These are phyloP conservation scores for Pterophyllum scalare DNA, from an alignment of 2,113 vertebrate species.

Conservation along the genomic window DNA sequence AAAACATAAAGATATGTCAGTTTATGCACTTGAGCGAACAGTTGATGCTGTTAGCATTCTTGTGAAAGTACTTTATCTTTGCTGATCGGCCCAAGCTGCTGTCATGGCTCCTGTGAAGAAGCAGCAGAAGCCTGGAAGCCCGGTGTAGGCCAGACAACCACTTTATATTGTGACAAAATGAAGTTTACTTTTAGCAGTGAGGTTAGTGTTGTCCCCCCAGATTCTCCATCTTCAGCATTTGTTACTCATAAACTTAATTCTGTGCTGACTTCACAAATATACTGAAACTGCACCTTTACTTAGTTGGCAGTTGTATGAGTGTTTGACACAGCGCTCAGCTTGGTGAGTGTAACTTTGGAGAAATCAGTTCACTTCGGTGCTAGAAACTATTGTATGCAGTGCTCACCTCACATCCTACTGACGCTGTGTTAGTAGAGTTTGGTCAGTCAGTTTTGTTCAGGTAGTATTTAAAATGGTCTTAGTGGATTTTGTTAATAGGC, in stretches of 20 bases:
- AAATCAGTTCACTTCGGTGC: not conserved
- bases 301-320: not conserved
- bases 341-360: not conserved
- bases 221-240: conserved; percentile 1
- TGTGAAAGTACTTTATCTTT: not conserved
- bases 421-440: not conserved
- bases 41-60: not conserved
- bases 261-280: conserved; percentile 8
- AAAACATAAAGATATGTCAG: not conserved
- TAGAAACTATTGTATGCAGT: not conserved
- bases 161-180: conserved; percentile 14
- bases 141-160: not conserved
- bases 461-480: conserved; percentile 3
- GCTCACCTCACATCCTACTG: not conserved
- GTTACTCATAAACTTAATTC: not conserved
- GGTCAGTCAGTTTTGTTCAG: not conserved
- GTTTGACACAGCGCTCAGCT: not conserved
- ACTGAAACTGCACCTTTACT: not conserved
- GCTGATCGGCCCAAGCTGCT: not conserved
- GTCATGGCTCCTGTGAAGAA: not conserved
- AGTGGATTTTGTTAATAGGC: conserved; percentile 21
- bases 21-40: not conserved
- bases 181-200: not conserved
- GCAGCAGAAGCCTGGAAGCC: not conserved
- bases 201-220: not conserved